Evolutionary conservation across 2,888 invertebrate genomes (phyloP).

Genomic region (Rhamnusium bicolor): DNA sequence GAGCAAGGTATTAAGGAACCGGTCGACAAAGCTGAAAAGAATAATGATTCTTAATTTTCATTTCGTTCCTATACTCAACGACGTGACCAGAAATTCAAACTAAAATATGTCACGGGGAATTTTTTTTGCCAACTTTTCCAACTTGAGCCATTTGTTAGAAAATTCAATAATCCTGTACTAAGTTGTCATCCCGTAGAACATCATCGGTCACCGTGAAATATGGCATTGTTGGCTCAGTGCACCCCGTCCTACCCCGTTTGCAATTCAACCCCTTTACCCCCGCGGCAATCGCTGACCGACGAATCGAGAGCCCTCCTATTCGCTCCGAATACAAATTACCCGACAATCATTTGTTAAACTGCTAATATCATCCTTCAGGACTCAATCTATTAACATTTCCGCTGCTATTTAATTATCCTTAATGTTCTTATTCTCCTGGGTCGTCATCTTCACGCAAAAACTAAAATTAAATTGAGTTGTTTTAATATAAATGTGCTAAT

Average conservation of each 20-base stretch:
- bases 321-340: conserved; percentile 63
- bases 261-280: conserved; percentile 12
- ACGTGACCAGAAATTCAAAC: conserved; percentile 70
- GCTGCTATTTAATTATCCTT: conserved; percentile 57
- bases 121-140: conserved; percentile 67
- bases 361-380: conserved; percentile 62
- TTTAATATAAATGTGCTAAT: conserved; percentile 2
- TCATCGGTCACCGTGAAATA: conserved; percentile 70
- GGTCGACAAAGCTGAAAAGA: conserved; percentile 72
- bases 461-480: conserved; percentile 2
- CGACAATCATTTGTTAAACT: conserved; percentile 63
- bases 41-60: conserved; percentile 73
- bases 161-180: conserved; percentile 71
- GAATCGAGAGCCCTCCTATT: conserved; percentile 59
- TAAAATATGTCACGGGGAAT: conserved; percentile 69
- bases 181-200: conserved; percentile 70
- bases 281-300: conserved; percentile 61
- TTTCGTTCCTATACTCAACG: conserved; percentile 70
- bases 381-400: conserved; percentile 62
- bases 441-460: conserved; percentile 9
- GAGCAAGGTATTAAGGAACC: conserved; percentile 70
- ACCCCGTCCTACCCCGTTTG: conserved; percentile 21
- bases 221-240: conserved; percentile 58
- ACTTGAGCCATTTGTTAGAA: conserved; percentile 70
- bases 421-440: conserved; percentile 41